Conservation (phyloP, 1,140 invertebrate genomes). For the Drosophila lacertosa region DNA sequence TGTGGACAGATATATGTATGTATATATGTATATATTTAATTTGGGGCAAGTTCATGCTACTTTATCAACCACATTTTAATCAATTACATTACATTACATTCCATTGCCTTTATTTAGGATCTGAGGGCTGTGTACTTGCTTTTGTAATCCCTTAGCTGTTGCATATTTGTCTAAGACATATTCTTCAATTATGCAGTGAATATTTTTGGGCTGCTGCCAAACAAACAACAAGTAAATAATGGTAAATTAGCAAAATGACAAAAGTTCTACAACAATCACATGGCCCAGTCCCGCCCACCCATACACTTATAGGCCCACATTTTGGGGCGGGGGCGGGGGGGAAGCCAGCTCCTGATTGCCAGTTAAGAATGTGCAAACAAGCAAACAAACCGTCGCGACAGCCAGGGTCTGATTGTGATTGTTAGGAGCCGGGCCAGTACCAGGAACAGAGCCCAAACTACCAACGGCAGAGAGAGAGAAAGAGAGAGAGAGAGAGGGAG, state of each 20-base stretch:
- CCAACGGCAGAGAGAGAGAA: neutral
- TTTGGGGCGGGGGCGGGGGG: conserved; percentile 1
- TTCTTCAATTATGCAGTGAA: conserved; percentile 21
- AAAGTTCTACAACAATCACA: conserved; percentile 54
- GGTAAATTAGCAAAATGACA: conserved; percentile 66
- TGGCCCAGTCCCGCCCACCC: conserved; percentile 12
- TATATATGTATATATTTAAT: too few species aligned
- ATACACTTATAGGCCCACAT: conserved; percentile 14
- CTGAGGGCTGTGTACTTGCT: neutral
- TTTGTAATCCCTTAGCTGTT: conserved; percentile 10
- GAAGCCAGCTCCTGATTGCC: conserved; percentile 50
- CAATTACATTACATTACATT: conserved; percentile 16
- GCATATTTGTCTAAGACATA: conserved; percentile 22
- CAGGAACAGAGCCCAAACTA: neutral
- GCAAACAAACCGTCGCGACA: conserved; percentile 49
- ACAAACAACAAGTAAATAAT: conserved; percentile 64
- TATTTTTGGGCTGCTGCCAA: conserved; percentile 27
- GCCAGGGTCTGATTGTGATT: conserved; percentile 50
- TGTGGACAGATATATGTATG: neutral
- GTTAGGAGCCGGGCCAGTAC: conserved; percentile 3
- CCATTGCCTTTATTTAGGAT: neutral
- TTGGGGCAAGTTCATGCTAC: neutral
- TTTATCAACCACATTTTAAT: conserved; percentile 3
- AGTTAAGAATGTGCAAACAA: conserved; percentile 70
- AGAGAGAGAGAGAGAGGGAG: neutral